Conservation (phyloP, 2,797 vertebrate species). For the Sebastes trivittatus region DNA sequence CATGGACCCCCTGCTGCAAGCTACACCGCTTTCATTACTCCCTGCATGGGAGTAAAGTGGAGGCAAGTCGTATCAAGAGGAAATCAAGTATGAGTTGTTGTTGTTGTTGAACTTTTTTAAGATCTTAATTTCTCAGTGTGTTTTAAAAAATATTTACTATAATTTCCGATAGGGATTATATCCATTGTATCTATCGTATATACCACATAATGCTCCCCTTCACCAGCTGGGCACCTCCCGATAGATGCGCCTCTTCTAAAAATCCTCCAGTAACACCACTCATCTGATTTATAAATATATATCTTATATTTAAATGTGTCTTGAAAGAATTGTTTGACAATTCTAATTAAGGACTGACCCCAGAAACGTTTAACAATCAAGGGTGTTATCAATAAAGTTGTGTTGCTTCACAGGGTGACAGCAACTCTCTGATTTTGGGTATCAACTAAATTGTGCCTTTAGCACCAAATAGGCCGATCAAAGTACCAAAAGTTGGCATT, state of each 20-base stretch:
- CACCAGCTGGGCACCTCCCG: not conserved
- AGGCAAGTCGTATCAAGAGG: not conserved
- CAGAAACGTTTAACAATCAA: not conserved
- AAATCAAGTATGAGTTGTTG: not conserved
- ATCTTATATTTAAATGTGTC: not conserved
- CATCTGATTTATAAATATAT: not conserved
- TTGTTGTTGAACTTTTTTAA: not conserved
- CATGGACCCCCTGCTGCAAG: slow-evolving; percentile 75
- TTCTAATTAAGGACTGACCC: not conserved
- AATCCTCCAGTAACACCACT: not conserved
- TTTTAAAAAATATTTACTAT: not conserved
- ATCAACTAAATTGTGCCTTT: not conserved
- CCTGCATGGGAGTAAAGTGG: slow-evolving; percentile 16
- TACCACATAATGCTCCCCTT: not conserved
- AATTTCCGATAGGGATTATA: not conserved
- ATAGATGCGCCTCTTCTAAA: not conserved
- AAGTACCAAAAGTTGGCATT: not conserved
- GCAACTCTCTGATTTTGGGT: not conserved
- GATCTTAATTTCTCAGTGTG: not conserved
- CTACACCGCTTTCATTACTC: slow-evolving; percentile 50
- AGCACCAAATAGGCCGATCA: not conserved
- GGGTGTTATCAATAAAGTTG: too few species aligned
- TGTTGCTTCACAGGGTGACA: not conserved
- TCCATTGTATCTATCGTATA: too few species aligned
- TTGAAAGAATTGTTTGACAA: not conserved